A percentile compares a stretch with the other conserved stretches of the same genome.
Evolutionary conservation across 2,113 vertebrate species (phyloP).

Genomic region (human): DNA sequence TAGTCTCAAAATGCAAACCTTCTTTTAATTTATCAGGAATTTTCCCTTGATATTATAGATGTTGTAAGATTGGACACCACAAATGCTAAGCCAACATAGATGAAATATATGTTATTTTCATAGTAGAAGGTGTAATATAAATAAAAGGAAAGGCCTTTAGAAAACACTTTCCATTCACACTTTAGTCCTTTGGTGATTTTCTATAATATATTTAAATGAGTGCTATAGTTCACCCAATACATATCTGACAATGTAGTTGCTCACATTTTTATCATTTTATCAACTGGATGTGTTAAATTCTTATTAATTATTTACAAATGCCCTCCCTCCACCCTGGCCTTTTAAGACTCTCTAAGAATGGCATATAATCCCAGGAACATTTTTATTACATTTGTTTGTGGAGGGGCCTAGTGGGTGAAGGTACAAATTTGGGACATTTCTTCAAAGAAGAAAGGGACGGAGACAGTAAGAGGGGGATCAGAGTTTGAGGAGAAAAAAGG

Average conservation of each 20-base stretch:
- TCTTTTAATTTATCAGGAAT: background rate
- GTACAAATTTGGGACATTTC: background rate
- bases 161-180: background rate
- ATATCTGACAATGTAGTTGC: background rate
- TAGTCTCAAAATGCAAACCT: background rate
- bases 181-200: slow-evolving; percentile 34
- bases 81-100: background rate
- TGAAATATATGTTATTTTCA: slow-evolving; percentile 1
- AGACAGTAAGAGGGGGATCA: background rate
- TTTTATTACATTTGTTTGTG: background rate
- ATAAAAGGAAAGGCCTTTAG: slow-evolving; percentile 18
- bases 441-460: background rate
- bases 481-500: background rate
- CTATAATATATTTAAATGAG: background rate
- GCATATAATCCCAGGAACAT: background rate
- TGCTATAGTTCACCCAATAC: background rate
- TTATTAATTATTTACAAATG: background rate
- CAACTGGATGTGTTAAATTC: background rate
- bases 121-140: background rate
- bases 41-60: slow-evolving; percentile 14
- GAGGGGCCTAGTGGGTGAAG: background rate
- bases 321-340: background rate
- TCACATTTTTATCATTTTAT: background rate
- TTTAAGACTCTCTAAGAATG: background rate
- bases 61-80: slow-evolving; percentile 31